Evolutionary conservation across 2,888 invertebrate genomes (phyloP), one percentile per base, ranked within the genome.

Genomic region (Melinaea marsaeus): DNA sequence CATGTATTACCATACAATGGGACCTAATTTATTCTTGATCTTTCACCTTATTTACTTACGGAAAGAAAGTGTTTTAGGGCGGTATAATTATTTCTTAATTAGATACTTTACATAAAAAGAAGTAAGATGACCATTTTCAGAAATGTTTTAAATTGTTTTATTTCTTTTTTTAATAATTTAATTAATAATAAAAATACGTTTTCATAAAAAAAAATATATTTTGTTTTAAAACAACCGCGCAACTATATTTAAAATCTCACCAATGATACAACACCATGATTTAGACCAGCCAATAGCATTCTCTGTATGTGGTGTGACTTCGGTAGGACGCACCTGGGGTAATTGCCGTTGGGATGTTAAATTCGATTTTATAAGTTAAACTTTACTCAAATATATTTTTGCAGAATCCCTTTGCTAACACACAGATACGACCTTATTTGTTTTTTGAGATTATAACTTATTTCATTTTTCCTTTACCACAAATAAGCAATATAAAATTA

Each of bases 281-380:
- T 70, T 69, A 63, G 45, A 70, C 68, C 62, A 66, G 71, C 91
- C 91, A 91, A 91, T 91, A 79, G 77, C 63, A 72, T 69, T 63
- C 74, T 75, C 72, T 72, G 76, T 75, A 84, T 84, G 82, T 91
- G 90, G 91, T 90, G 88, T 90, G 91, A 91, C 84, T 84, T 79
- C 71, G 72, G 82, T 81, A 86, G 86, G 86, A 83, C 82, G 88
- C 81, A 75, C 84, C 69, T 51, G 58, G 56, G 13, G 55, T 56
- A 33, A 61, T 51, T 57, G 61, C 55, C 57, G 37, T 58, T 60
- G 13, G 46, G 32, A 48, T 55, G 13, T 55, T 22, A 62, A 54
- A 60, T 51, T 57, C n/a, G n/a, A 33, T 57, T 56, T 62, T 62
- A 55, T 64, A 32, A 61, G 46, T 58, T 58, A 63, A 59, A 60